phyloP scores from a whole-genome alignment of 2,113 vertebrate genomes.

The Acanthochromis polyacanthus region DNA sequence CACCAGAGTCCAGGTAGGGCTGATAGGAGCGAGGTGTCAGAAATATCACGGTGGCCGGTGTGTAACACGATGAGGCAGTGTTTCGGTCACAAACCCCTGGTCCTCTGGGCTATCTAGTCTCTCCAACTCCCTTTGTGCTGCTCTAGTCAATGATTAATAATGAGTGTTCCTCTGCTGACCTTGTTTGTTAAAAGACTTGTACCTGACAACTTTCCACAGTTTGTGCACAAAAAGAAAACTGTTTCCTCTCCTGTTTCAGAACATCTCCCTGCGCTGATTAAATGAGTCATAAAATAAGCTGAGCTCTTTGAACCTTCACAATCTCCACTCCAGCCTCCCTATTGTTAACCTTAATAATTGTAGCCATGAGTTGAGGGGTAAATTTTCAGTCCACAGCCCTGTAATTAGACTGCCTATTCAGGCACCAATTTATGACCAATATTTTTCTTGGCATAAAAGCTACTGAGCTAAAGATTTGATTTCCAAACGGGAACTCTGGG shows the following conservation, averaged over 20 bases:
- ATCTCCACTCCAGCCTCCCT: slow-evolving; percentile 43
- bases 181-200: slow-evolving; percentile 85
- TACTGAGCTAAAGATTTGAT: slow-evolving; percentile 75
- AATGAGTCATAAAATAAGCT: slow-evolving; percentile 44
- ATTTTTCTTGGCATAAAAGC: slow-evolving; percentile 78
- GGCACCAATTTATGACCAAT: slow-evolving; percentile 77
- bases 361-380: slow-evolving; percentile 64
- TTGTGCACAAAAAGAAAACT: slow-evolving; percentile 61
- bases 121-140: slow-evolving; percentile 68
- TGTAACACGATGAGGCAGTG: slow-evolving; percentile 77
- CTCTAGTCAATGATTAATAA: slow-evolving; percentile 84
- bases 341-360: slow-evolving; percentile 79
- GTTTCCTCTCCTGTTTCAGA: slow-evolving; percentile 49
- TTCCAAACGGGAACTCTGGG: slow-evolving; percentile 71
- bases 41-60: slow-evolving; percentile 65
- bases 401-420: slow-evolving; percentile 77
- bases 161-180: slow-evolving; percentile 79
- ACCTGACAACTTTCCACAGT: slow-evolving; percentile 79
- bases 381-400: slow-evolving; percentile 63
- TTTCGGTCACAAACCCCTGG: slow-evolving; percentile 69
- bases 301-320: slow-evolving; percentile 52
- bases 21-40: slow-evolving; percentile 68
- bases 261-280: slow-evolving; percentile 21
- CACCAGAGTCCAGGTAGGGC: slow-evolving; percentile 49
- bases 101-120: slow-evolving; percentile 79